A percentile compares a stretch with the other conserved stretches of the same genome.
Evolutionary conservation across 2,888 invertebrate species (phyloP).

Genomic region (Mactromeris polynyma): DNA sequence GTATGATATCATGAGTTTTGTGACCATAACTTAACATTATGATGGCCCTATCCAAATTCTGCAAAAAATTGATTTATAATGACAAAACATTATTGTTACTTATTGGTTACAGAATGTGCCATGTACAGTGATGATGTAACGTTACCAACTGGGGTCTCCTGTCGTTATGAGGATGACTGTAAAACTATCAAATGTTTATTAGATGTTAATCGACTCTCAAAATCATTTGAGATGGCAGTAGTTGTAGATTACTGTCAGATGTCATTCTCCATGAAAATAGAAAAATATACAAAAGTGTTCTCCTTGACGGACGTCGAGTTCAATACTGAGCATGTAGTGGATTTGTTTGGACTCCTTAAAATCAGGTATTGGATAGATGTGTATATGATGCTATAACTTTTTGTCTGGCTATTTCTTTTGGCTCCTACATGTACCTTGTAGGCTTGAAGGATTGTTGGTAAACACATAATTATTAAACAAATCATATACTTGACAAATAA

Average conservation of each 20-base stretch:
- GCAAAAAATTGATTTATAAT: too few species aligned
- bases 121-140: neutral
- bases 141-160: neutral
- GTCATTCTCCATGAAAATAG: slow-evolving; percentile 12
- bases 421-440: too few species aligned
- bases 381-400: too few species aligned
- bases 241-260: neutral
- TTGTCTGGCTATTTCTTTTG: too few species aligned
- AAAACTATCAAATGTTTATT: slow-evolving; percentile 8
- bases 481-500: too few species aligned
- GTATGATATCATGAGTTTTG: too few species aligned
- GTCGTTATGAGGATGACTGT: slow-evolving; percentile 5
- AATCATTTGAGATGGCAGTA: neutral
- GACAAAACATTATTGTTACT: too few species aligned
- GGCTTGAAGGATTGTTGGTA: too few species aligned
- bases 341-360: slow-evolving; percentile 37
- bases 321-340: neutral
- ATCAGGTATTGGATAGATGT: slow-evolving; percentile 16
- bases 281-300: neutral
- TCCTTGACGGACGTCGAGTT: slow-evolving; percentile 12
- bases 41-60: too few species aligned
- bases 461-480: too few species aligned
- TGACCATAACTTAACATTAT: too few species aligned
- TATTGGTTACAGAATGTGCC: slow-evolving; percentile 11
- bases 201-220: slow-evolving; percentile 3